phyloP scores from a whole-genome alignment of 1,140 invertebrate species.

The Macrosteles quadrilineatus region DNA sequence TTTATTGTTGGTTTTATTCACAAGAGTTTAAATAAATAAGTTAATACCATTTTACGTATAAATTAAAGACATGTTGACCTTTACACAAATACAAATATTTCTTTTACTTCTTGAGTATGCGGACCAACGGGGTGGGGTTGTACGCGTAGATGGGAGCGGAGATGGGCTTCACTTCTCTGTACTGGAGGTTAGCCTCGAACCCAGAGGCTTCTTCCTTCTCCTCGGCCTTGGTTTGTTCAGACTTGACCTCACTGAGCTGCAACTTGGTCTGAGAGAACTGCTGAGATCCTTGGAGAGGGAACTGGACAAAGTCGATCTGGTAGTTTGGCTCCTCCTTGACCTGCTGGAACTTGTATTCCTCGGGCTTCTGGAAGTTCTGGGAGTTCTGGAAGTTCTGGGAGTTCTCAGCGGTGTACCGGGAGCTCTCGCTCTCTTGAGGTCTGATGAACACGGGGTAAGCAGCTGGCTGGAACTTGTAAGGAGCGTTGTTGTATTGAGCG shows the following conservation, averaged over 20 bases:
- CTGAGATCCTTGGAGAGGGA: neutral
- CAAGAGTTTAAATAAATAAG: too few relatives aligned
- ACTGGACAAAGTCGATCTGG: neutral
- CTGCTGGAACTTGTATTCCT: constrained; percentile 2
- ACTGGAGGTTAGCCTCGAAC: constrained; percentile 41
- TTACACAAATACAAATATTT: too few relatives aligned
- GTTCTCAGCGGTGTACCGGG: too few relatives aligned
- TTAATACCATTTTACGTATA: too few relatives aligned
- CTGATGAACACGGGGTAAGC: too few relatives aligned
- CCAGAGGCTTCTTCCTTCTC: constrained; percentile 14
- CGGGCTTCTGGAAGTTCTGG: neutral
- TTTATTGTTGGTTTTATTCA: too few relatives aligned
- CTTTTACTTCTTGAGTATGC: constrained; percentile 37
- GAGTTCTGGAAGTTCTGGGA: too few relatives aligned
- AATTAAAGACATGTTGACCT: too few relatives aligned
- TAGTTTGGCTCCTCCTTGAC: neutral
- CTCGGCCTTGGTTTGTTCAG: constrained; percentile 18
- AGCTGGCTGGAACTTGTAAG: too few relatives aligned
- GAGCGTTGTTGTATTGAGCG: too few relatives aligned
- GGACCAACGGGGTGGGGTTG: constrained; percentile 36
- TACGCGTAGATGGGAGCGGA: constrained; percentile 42
- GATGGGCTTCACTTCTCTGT: constrained; percentile 43
- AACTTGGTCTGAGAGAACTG: constrained; percentile 4
- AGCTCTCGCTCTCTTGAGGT: too few relatives aligned
- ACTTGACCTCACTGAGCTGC: neutral